These are phyloP conservation scores for Alcedo atthis DNA, from an alignment of 2,797 vertebrate genomes.

Conservation along the genomic window DNA sequence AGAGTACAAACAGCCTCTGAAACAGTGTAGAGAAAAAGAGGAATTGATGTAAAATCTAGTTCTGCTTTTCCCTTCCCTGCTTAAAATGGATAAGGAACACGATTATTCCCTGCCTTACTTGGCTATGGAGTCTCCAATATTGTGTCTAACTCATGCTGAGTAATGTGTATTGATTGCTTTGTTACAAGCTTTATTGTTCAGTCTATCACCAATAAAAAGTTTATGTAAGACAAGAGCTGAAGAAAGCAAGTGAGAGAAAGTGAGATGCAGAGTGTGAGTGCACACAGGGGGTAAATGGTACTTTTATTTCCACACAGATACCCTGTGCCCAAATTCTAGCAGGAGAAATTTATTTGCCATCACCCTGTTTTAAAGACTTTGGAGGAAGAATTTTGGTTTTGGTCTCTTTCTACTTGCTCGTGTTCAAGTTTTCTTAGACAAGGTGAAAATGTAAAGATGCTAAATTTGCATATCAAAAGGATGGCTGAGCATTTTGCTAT, in stretches of 20 bases:
- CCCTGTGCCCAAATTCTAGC: background rate
- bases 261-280: background rate
- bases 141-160: conserved; percentile 47
- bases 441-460: background rate
- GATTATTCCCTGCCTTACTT: conserved; percentile 12
- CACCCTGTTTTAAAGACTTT: background rate
- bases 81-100: conserved; percentile 6
- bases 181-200: conserved; percentile 61
- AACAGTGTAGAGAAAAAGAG: background rate
- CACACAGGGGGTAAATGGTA: background rate
- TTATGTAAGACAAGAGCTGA: conserved; percentile 42
- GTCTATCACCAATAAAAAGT: conserved; percentile 58
- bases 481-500: background rate
- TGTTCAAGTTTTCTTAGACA: background rate
- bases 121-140: conserved; percentile 18
- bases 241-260: background rate
- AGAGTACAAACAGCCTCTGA: background rate
- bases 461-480: background rate
- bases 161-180: conserved; percentile 64
- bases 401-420: background rate
- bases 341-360: background rate
- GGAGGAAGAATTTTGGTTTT: background rate
- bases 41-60: background rate
- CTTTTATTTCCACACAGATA: conserved; percentile 1
- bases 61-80: conserved; percentile 13